Evolutionary conservation across 2,113 vertebrate species (phyloP).

Genomic region (Pteronura brasiliensis): DNA sequence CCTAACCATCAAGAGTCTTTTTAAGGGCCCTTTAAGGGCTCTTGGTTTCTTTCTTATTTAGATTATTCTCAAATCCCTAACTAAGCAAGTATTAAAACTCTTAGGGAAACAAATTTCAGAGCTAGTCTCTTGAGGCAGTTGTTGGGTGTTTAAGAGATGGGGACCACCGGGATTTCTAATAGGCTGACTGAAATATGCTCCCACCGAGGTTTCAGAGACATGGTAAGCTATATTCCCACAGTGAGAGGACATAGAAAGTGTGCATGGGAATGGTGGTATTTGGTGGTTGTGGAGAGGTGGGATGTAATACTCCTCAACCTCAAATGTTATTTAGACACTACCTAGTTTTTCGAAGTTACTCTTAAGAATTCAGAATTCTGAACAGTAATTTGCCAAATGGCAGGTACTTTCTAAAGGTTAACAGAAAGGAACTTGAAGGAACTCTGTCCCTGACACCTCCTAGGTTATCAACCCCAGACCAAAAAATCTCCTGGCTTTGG

Average conservation of each 20-base stretch:
- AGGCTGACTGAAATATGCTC: neutral
- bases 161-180: neutral
- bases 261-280: neutral
- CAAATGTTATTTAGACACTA: neutral
- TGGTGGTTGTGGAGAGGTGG: neutral
- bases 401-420: neutral
- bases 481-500: neutral
- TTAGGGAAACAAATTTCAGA: conserved; percentile 23
- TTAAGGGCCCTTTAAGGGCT: neutral
- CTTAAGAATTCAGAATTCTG: conserved; percentile 31
- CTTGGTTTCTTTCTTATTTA: conserved; percentile 17
- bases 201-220: neutral
- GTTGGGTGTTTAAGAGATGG: neutral
- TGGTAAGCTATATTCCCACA: neutral
- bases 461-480: neutral
- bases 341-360: conserved; percentile 6
- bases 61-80: neutral
- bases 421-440: neutral
- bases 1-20: neutral
- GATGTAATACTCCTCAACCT: neutral
- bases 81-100: neutral
- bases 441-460: neutral
- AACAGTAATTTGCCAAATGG: neutral
- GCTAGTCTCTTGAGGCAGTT: neutral
- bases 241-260: neutral